These are phyloP conservation scores for Meles meles DNA, from an alignment of 2,113 vertebrate species.

Conservation along the genomic window DNA sequence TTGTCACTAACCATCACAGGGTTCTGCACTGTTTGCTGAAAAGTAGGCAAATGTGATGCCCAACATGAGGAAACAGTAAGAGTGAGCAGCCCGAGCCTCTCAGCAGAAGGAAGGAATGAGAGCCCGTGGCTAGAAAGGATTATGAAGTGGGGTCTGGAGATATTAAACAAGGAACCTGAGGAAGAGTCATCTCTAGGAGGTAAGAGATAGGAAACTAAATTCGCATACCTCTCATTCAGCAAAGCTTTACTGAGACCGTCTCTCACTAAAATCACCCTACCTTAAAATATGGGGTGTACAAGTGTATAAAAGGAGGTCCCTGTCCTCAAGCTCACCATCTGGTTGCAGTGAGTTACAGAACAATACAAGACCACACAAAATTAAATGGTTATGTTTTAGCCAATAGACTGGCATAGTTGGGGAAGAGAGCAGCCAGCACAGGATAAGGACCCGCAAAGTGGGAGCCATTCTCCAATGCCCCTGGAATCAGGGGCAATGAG, in stretches of 20 bases:
- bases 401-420: fast-evolving
- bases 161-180: fast-evolving
- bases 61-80: not conserved
- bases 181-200: not conserved
- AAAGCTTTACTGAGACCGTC: too few species aligned
- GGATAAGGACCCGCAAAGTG: fast-evolving
- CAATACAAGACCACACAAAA: not conserved
- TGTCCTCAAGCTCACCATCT: not conserved
- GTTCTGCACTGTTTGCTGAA: not conserved
- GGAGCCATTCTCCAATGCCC: not conserved
- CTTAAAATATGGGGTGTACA: not conserved
- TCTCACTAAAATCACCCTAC: not conserved
- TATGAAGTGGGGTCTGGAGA: not conserved
- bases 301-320: not conserved
- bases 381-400: not conserved
- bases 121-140: too few species aligned
- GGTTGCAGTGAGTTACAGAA: not conserved
- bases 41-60: too few species aligned
- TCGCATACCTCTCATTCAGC: not conserved
- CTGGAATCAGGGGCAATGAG: not conserved
- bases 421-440: not conserved
- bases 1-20: not conserved
- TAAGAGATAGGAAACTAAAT: not conserved
- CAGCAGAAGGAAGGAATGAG: not conserved
- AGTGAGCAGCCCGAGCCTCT: not conserved